Evolutionary conservation across 1,140 invertebrate species (phyloP).

Genomic region (Copidosoma floridanum): DNA sequence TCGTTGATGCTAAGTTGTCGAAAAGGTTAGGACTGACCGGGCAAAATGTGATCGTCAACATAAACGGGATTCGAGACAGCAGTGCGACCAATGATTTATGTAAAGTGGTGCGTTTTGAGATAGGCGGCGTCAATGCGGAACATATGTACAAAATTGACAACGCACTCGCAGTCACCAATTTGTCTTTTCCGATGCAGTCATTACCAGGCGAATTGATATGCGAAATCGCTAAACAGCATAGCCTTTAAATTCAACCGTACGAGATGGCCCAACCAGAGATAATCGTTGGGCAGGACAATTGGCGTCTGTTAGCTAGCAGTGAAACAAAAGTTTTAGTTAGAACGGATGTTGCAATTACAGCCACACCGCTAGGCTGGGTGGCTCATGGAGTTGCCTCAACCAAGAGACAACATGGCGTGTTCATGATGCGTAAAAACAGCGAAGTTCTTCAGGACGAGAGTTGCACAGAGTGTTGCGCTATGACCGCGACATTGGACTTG

Average conservation of each 20-base stretch:
- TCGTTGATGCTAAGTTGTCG: not conserved
- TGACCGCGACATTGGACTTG: not conserved
- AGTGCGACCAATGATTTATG: not conserved
- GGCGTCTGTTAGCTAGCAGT: not conserved
- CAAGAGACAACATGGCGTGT: not conserved
- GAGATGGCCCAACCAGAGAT: not conserved
- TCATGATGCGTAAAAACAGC: not conserved
- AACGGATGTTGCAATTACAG: not conserved
- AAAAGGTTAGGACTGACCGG: not conserved
- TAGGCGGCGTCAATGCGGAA: not conserved
- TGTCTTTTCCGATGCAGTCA: not conserved
- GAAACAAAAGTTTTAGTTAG: not conserved
- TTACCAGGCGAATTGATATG: not conserved
- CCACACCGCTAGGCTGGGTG: not conserved
- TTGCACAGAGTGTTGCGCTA: not conserved
- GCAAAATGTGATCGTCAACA: not conserved
- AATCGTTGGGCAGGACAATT: constrained; percentile 17
- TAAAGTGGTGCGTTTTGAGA: not conserved
- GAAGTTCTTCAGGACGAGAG: not conserved
- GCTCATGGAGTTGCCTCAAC: not conserved
- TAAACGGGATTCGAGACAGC: not conserved
- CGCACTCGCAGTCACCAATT: not conserved
- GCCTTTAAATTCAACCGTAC: not conserved
- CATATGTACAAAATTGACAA: not conserved
- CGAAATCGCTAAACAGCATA: not conserved